These are phyloP conservation scores for Phoebastria nigripes DNA, from an alignment of 2,797 vertebrate species.

Conservation along the genomic window DNA sequence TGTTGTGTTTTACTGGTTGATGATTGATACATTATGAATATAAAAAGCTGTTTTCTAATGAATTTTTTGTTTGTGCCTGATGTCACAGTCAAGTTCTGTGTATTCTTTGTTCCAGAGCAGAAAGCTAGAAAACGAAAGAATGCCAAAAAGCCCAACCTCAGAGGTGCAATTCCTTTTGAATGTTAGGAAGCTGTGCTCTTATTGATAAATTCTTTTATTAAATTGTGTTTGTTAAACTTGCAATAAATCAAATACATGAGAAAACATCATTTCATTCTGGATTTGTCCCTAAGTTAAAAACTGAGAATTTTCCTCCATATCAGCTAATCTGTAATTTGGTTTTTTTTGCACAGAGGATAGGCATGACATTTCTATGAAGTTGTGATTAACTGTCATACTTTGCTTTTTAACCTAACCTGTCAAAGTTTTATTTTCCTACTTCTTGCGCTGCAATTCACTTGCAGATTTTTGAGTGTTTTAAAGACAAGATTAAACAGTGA, in stretches of 20 bases:
- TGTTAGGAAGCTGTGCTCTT: background rate
- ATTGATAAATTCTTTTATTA: background rate
- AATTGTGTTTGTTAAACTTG: background rate
- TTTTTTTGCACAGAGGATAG: background rate
- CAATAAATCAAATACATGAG: background rate
- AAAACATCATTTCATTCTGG: background rate
- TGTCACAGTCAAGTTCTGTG: background rate
- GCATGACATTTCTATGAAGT: background rate
- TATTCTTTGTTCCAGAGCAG: background rate
- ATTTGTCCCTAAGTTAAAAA: background rate
- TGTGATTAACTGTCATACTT: background rate
- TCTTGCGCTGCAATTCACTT: background rate
- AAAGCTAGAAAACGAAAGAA: background rate
- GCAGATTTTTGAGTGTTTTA: background rate
- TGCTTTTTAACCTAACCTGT: background rate
- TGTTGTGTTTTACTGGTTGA: background rate
- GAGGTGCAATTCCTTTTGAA: background rate
- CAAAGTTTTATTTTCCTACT: background rate
- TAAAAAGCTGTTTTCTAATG: background rate
- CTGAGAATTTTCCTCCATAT: fast-evolving
- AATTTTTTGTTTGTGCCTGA: background rate
- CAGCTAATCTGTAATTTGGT: background rate
- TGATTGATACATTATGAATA: background rate
- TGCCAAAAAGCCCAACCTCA: background rate
- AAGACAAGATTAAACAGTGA: background rate